Conservation (phyloP, 2,113 vertebrate genomes). For the Antennarius striatus region DNA sequence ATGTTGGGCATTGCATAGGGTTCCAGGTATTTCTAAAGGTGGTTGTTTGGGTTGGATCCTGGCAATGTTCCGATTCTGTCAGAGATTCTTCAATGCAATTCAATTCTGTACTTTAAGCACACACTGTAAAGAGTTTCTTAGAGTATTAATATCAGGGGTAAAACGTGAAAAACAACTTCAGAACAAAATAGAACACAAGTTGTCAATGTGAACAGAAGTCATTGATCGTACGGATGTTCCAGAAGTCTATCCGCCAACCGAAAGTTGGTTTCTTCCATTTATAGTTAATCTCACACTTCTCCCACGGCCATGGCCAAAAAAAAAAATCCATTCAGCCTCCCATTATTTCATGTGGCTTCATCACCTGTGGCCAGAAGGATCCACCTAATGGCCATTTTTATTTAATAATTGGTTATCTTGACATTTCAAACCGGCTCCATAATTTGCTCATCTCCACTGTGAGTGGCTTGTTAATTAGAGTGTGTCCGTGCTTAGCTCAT, state of each 20-base stretch:
- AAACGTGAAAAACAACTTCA: too few relatives aligned
- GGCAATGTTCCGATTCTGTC: too few relatives aligned
- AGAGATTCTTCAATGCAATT: too few relatives aligned
- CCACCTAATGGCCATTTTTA: conserved; percentile 74
- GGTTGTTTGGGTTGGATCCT: too few relatives aligned
- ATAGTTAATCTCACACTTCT: conserved; percentile 55
- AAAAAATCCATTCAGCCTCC: conserved; percentile 46
- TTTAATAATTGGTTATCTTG: conserved; percentile 83
- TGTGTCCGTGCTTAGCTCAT: conserved; percentile 66
- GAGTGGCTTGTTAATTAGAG: conserved; percentile 75
- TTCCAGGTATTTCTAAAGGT: too few relatives aligned
- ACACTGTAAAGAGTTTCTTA: too few relatives aligned
- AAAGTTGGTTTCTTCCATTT: conserved; percentile 48
- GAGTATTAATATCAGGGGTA: too few relatives aligned
- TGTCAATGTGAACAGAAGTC: too few relatives aligned
- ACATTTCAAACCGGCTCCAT: conserved; percentile 79
- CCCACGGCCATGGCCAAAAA: conserved; percentile 37
- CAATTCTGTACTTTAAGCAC: too few relatives aligned
- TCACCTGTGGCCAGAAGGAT: conserved; percentile 72
- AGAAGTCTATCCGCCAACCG: conserved; percentile 39
- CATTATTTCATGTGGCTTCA: conserved; percentile 71
- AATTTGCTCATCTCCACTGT: conserved; percentile 76
- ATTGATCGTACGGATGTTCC: conserved; percentile 30
- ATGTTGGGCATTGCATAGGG: too few relatives aligned
- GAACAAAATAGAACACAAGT: too few relatives aligned